These are phyloP conservation scores for Rosalia funebris DNA, from an alignment of 2,888 invertebrate genomes.

Conservation along the genomic window DNA sequence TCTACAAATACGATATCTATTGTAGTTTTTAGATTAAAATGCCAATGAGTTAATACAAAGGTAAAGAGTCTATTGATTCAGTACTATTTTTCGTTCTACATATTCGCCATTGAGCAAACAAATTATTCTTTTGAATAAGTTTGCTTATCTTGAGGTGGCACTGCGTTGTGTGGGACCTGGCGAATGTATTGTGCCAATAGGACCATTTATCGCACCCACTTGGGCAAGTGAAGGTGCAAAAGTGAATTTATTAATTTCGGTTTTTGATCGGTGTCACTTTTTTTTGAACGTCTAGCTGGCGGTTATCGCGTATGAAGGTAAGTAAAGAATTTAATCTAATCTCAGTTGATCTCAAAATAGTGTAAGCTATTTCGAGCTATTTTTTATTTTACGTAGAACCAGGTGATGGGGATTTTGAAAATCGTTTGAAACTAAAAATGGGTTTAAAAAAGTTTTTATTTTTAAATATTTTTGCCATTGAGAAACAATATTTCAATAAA, in stretches of 20 bases:
- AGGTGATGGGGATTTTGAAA: too few species aligned
- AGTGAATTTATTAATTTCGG: not conserved
- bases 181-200: slow-evolving; percentile 19
- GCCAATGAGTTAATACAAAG: not conserved
- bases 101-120: slow-evolving; percentile 28
- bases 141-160: slow-evolving; percentile 27
- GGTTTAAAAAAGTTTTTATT: too few species aligned
- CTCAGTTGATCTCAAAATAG: too few species aligned
- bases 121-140: slow-evolving; percentile 28
- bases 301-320: too few species aligned
- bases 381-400: too few species aligned
- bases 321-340: too few species aligned
- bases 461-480: too few species aligned
- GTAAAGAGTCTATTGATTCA: slow-evolving; percentile 28
- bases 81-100: slow-evolving; percentile 32
- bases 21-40: slow-evolving; percentile 18
- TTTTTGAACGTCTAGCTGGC: too few species aligned
- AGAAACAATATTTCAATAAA: too few species aligned
- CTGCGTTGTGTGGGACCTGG: slow-evolving; percentile 18
- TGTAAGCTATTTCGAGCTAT: too few species aligned
- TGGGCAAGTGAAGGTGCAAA: slow-evolving; percentile 11
- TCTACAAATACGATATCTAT: slow-evolving; percentile 12
- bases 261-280: too few species aligned
- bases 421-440: too few species aligned
- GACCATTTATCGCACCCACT: slow-evolving; percentile 21